phyloP scores from a whole-genome alignment of 37 sponge, comb jelly and placozoan species.

The Crambe crambe region DNA sequence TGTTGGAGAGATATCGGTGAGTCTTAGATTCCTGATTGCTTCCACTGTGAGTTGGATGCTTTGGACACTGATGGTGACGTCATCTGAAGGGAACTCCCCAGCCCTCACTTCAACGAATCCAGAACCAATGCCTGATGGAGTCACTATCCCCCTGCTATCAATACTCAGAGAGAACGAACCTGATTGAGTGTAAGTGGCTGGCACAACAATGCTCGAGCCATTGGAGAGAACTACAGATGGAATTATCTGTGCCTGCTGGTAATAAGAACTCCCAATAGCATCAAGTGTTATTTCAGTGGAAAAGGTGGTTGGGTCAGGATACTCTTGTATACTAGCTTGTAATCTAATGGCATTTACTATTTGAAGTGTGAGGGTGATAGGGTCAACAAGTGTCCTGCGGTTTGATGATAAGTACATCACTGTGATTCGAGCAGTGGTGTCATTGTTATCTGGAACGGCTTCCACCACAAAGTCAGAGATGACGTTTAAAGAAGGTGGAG shows the following conservation, averaged over 20 bases:
- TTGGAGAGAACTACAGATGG: conserved; percentile 26
- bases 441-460: neutral
- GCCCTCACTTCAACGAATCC: neutral
- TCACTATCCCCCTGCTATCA: neutral
- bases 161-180: neutral
- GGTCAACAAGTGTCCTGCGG: neutral
- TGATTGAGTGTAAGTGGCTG: neutral
- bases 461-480: neutral
- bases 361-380: neutral
- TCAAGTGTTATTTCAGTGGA: neutral
- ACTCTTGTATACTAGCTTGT: neutral
- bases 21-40: neutral
- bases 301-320: conserved; percentile 1
- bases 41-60: neutral
- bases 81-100: neutral
- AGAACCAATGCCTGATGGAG: neutral
- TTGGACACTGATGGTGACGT: neutral
- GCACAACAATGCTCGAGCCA: neutral
- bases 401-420: neutral
- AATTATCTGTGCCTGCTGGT: conserved; percentile 7
- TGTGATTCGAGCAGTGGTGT: neutral
- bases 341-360: conserved; percentile 8
- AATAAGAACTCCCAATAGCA: neutral
- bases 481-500: conserved; percentile 10
- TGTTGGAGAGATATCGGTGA: conserved; percentile 4